Percentiles rank a stretch among this genome's conserved stretches.
Conservation (phyloP, 2,797 vertebrate species). For the Schizothorax lantsangensis region DNA sequence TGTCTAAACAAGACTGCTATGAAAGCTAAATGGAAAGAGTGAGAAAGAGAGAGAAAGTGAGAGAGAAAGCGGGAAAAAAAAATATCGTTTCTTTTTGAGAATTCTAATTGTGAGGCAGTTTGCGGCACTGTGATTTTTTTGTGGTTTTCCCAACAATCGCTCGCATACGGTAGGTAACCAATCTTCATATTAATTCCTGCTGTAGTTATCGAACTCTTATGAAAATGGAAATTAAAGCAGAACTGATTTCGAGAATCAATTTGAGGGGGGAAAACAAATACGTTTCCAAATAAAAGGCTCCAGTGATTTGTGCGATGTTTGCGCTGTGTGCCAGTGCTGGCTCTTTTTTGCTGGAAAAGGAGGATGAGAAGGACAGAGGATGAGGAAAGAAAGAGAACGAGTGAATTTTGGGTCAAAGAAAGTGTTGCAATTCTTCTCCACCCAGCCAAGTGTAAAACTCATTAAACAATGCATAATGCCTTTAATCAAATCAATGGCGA, state of each 20-base stretch:
- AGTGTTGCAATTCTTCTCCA: slow-evolving; percentile 94
- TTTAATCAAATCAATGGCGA: slow-evolving; percentile 98
- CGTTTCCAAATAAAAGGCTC: slow-evolving; percentile 74
- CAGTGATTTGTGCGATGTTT: slow-evolving; percentile 77
- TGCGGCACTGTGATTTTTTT: slow-evolving; percentile 67
- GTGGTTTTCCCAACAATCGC: slow-evolving; percentile 70
- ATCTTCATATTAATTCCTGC: slow-evolving; percentile 74
- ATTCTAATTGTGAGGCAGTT: slow-evolving; percentile 80
- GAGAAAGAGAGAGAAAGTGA: slow-evolving; percentile 65
- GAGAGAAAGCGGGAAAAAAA: slow-evolving; percentile 72
- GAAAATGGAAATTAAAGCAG: slow-evolving; percentile 80
- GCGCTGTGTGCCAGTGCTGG: slow-evolving; percentile 66
- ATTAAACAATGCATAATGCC: slow-evolving; percentile 99
- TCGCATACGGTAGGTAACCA: slow-evolving; percentile 66
- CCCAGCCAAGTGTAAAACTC: slow-evolving; percentile 99
- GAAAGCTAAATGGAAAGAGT: slow-evolving; percentile 40
- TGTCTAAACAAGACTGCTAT: slow-evolving; percentile 40
- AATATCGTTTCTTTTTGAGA: slow-evolving; percentile 68
- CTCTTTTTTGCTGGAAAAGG: slow-evolving; percentile 66
- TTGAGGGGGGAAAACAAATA: slow-evolving; percentile 67
- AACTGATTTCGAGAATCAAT: slow-evolving; percentile 77
- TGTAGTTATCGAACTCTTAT: slow-evolving; percentile 75
- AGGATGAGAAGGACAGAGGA: slow-evolving; percentile 68
- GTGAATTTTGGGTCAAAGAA: slow-evolving; percentile 83
- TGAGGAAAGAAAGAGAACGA: slow-evolving; percentile 75